Percentiles rank a stretch among this genome's conserved stretches.
Evolutionary conservation across 2,888 invertebrate species (phyloP).

Genomic region (Atrina japonica): DNA sequence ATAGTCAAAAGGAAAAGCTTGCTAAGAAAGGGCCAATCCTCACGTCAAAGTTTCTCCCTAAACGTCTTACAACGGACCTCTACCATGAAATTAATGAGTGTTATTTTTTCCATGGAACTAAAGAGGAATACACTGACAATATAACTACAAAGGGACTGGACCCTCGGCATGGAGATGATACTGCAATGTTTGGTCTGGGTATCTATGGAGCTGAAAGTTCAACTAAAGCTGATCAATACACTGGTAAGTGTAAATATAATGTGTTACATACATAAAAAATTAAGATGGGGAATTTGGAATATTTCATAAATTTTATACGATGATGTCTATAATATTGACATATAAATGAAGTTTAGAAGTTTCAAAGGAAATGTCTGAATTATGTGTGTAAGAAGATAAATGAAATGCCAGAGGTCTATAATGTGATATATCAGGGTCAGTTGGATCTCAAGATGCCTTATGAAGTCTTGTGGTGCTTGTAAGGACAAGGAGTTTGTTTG

Average conservation of each 20-base stretch:
- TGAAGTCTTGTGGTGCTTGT: too few species aligned
- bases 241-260: slow-evolving; percentile 22
- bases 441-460: too few species aligned
- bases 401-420: too few species aligned
- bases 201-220: slow-evolving; percentile 39
- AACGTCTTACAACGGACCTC: slow-evolving; percentile 24
- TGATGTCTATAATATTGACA: too few species aligned
- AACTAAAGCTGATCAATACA: slow-evolving; percentile 45
- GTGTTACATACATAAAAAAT: too few species aligned
- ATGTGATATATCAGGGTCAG: too few species aligned
- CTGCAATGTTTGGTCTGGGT: slow-evolving; percentile 39
- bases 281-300: too few species aligned
- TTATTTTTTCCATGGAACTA: slow-evolving; percentile 41
- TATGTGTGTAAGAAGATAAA: too few species aligned
- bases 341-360: too few species aligned
- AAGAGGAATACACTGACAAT: slow-evolving; percentile 5
- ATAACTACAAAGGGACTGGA: slow-evolving; percentile 32
- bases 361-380: too few species aligned
- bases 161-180: slow-evolving; percentile 22
- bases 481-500: too few species aligned
- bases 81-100: slow-evolving; percentile 33
- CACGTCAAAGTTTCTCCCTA: slow-evolving; percentile 13
- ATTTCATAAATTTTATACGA: too few species aligned
- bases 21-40: neutral
- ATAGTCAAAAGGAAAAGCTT: neutral